These are phyloP conservation scores for Rotaria socialis DNA, from an alignment of 2,888 invertebrate species.

Conservation along the genomic window DNA sequence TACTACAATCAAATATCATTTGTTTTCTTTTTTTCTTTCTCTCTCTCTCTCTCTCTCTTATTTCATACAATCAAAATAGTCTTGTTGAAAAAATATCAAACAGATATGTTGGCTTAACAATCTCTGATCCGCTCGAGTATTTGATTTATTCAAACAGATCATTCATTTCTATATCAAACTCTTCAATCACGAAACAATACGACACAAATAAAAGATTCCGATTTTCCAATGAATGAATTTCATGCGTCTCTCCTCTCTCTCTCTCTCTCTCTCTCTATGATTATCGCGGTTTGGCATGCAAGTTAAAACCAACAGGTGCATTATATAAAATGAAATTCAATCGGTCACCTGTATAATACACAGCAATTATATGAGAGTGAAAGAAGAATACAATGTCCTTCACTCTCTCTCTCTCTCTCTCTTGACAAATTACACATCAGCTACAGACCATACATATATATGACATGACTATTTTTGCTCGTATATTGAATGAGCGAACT, in stretches of 20 bases:
- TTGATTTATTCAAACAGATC: no score
- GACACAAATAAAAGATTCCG: no score
- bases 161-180: no score
- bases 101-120: no score
- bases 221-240: no score
- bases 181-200: no score
- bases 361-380: not conserved
- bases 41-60: no score
- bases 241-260: not conserved
- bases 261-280: not conserved
- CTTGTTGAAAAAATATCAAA: no score
- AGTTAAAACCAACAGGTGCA: not conserved
- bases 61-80: no score
- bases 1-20: no score
- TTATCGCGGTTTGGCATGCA: not conserved
- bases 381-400: slow-evolving; percentile 1
- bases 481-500: not conserved
- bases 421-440: not conserved
- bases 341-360: not conserved
- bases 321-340: not conserved
- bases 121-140: no score
- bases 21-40: no score
- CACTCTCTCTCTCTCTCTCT: not conserved
- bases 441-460: not conserved
- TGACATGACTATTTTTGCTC: not conserved